Base-by-base conservation (phyloP, 2,797 vertebrate genomes). In the Clamator glandarius region DNA sequence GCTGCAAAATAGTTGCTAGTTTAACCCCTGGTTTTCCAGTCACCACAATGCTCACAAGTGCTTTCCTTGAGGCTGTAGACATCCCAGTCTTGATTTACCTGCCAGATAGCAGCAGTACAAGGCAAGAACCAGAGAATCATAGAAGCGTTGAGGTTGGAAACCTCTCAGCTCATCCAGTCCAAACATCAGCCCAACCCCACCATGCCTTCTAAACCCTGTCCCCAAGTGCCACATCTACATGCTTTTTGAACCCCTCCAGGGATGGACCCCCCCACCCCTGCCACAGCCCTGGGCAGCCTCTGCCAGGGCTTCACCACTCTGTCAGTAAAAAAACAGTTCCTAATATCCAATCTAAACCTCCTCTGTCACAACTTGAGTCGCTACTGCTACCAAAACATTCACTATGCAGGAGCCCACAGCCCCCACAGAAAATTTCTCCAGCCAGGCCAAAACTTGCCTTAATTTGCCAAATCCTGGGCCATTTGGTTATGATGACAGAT, bases 401-500 rank as follows among this genome's bases (percentile, higher is more conserved):
- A 2, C 16, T 6, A 8, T 21, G 41, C 28, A 35, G 73, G 57
- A 69, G 33, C 66, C 51, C 50, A 10, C 13, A 33, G 25, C 10
- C 31, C 39, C 42, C 46, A 15, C 3, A 2, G 15, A 15, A 3
- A 3, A 39, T 23, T 59, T 29, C 23, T 55, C 44, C 55, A 72
- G 9, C 33, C 0, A 1, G 62, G 28, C 10, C 46, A 68, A 73
- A 79, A 6, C 28, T 35, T 33, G 11, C 28, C 42, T 59, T 21
- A 25, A 28, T 57, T 93, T 59, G 17, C 15, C 64, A 39, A 20
- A 18, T 8, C 77, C 63, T 36, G 59, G 11, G 21, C 31, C 0
- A 0, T 51, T 46, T 17, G 59, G 4, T 3, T 33, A 17, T 6
- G 16, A 21, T 2, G 1, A 42, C 35, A 11, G 21, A 2, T 16